Evolutionary conservation across 30 jellyfish, hydroid and myxozoan genomes (phyloP).

Genomic region (Aurelia sp.): DNA sequence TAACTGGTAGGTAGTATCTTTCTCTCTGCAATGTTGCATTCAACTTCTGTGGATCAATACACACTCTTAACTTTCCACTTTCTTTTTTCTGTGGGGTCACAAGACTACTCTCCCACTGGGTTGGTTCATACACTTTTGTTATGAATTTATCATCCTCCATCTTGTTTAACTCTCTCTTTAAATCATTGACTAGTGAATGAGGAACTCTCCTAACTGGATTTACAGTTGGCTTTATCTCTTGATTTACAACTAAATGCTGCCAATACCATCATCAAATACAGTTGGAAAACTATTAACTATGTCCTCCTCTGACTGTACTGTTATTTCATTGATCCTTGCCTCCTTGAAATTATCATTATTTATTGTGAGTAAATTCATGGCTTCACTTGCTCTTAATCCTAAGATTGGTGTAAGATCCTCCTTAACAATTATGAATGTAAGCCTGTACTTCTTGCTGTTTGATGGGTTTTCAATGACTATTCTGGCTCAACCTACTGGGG

Average conservation of each 20-base stretch:
- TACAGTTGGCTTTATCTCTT: constrained; percentile 51
- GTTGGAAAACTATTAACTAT: too few relatives aligned
- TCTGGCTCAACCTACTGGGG: too few relatives aligned
- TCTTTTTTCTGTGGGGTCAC: constrained; percentile 45
- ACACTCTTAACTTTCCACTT: constrained; percentile 50
- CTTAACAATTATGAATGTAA: constrained; percentile 38
- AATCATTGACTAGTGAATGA: constrained; percentile 44
- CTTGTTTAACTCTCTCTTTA: constrained; percentile 43
- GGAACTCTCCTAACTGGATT: constrained; percentile 63
- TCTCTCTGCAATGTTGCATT: constrained; percentile 54
- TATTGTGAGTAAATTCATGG: constrained; percentile 56
- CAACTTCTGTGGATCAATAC: constrained; percentile 65
- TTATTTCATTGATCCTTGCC: too few relatives aligned
- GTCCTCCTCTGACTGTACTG: too few relatives aligned
- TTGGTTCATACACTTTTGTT: constrained; percentile 55
- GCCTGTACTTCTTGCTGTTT: constrained; percentile 50
- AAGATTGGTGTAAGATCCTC: constrained; percentile 64
- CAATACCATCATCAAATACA: constrained; percentile 47
- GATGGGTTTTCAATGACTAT: too few relatives aligned
- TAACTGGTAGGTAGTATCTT: constrained; percentile 46
- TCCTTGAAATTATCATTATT: too few relatives aligned
- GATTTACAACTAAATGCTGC: constrained; percentile 57
- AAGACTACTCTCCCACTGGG: constrained; percentile 51
- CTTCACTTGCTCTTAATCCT: constrained; percentile 51
- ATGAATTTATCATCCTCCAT: constrained; percentile 37